These are phyloP conservation scores for Drosophila orena DNA, from an alignment of 1,140 invertebrate species.

Conservation along the genomic window DNA sequence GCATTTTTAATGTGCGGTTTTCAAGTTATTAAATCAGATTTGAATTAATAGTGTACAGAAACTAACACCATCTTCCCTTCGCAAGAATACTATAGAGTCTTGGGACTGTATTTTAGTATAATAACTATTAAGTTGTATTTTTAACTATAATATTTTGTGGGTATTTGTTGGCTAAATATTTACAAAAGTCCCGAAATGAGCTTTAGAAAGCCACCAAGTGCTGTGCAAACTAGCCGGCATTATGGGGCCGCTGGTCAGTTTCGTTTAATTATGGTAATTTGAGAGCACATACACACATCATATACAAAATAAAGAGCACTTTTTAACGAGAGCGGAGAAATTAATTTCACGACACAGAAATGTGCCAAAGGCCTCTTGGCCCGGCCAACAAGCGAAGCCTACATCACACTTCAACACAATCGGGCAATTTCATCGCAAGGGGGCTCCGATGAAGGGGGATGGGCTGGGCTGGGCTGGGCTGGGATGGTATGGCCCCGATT, in stretches of 20 bases:
- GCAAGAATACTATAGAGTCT: too few species aligned
- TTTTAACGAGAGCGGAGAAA: slow-evolving; percentile 68
- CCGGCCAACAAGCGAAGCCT: slow-evolving; percentile 80
- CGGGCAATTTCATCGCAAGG: slow-evolving; percentile 79
- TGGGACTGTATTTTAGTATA: too few species aligned
- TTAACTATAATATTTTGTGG: too few species aligned
- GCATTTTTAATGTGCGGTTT: not conserved
- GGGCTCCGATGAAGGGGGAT: slow-evolving; percentile 9
- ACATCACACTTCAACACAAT: slow-evolving; percentile 84
- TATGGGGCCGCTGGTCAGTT: not conserved
- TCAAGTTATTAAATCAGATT: not conserved
- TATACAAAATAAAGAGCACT: slow-evolving; percentile 32
- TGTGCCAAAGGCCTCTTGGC: slow-evolving; percentile 68
- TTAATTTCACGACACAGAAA: slow-evolving; percentile 76
- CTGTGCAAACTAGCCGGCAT: slow-evolving; percentile 12
- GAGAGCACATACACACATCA: slow-evolving; percentile 17
- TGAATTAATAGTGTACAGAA: too few species aligned
- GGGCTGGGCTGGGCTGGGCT: slow-evolving; percentile 2
- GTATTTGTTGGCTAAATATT: slow-evolving; percentile 2
- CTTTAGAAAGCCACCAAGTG: slow-evolving; percentile 30
- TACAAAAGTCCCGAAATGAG: slow-evolving; percentile 19
- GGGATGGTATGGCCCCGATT: slow-evolving; percentile 52
- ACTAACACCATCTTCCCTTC: too few species aligned
- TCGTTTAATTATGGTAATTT: slow-evolving; percentile 55
- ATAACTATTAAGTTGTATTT: too few species aligned